Conservation (phyloP, 2,888 invertebrate genomes). For the Microplitis manilae region DNA sequence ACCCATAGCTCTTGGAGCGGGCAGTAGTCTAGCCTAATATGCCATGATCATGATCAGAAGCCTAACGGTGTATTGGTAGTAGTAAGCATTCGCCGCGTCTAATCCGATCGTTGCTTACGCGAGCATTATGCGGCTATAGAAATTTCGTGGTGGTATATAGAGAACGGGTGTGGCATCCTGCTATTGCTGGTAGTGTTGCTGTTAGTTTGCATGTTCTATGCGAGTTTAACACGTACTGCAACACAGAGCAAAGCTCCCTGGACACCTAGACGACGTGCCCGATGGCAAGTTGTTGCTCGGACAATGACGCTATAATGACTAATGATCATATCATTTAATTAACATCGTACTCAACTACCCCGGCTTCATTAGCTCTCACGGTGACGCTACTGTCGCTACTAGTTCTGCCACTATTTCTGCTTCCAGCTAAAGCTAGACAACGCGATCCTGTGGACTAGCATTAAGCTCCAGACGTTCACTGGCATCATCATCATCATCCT, state of each 20-base stretch:
- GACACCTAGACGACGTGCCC: constrained; percentile 40
- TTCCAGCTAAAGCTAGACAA: background rate
- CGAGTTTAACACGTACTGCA: constrained; percentile 58
- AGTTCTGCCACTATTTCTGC: constrained; percentile 22
- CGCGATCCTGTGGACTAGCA: background rate
- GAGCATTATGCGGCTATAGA: constrained; percentile 58
- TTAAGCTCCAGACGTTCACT: constrained; percentile 41
- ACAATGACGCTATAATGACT: constrained; percentile 70
- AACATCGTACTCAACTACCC: constrained; percentile 69
- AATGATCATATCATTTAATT: constrained; percentile 72
- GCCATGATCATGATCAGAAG: background rate
- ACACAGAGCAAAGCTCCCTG: constrained; percentile 37
- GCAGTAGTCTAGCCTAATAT: background rate
- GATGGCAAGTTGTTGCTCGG: constrained; percentile 60
- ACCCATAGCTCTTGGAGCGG: background rate
- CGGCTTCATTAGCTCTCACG: constrained; percentile 65
- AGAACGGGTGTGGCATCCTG: constrained; percentile 58
- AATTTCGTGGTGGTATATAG: constrained; percentile 57
- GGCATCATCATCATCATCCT: constrained; percentile 47
- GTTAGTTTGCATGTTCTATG: constrained; percentile 57
- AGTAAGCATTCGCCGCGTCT: constrained; percentile 46
- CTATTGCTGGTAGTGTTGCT: constrained; percentile 56
- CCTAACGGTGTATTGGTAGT: constrained; percentile 22
- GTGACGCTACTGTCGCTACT: constrained; percentile 37
- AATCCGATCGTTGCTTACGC: constrained; percentile 53